Base-by-base conservation (phyloP, 1,140 invertebrate genomes). In the Drosophila subpulchrella region DNA sequence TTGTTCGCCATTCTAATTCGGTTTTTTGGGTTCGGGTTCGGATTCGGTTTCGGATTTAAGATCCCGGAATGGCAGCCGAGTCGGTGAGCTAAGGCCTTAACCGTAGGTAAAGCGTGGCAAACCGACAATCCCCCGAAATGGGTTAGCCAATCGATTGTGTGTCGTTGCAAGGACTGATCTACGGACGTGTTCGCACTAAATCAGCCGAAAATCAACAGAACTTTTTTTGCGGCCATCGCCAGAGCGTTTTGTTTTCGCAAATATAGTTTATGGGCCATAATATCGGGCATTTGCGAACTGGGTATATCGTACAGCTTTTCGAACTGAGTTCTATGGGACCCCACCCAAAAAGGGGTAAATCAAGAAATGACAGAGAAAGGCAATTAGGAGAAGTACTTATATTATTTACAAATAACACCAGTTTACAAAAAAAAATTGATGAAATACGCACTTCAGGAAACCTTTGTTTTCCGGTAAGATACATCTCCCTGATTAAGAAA, bases 51-150 rank as follows among this genome's bases (percentile, higher is more conserved):
- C 13, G 38, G 24, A 12, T 10, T 15, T 15, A 15, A 3, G 11
- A 20, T 11, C 36, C 53, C 15, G 53, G 24, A 7, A 59, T 32
- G 27, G 55, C 36, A 53, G 13, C 50, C 48, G 13, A 12, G 13
- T n/a, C 32, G 36, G 15, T 27, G 27, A 15, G 53, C 20, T 7
- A 7, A n/a, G 4, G n/a, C 54, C 24, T 13, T 12, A 41, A 17
- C 38, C 54, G 27, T 34, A 11, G n/a, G 8, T 27, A 54, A 8
- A 63, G 60, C 60, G 60, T 63, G 60, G 15, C 50, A 34, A 32
- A 5, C 55, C 60, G 44, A 24, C 44, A 56, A 38, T 27, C 36
- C 24, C 36, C 55, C 36, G 39, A 62, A 62, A 62, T 62, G 59
- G 59, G 54, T 62, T 58, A 59, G 24, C 12, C 36, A 41, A n/a